Evolutionary conservation across 1,140 invertebrate genomes (phyloP).

Genomic region (Megathymus violae): DNA sequence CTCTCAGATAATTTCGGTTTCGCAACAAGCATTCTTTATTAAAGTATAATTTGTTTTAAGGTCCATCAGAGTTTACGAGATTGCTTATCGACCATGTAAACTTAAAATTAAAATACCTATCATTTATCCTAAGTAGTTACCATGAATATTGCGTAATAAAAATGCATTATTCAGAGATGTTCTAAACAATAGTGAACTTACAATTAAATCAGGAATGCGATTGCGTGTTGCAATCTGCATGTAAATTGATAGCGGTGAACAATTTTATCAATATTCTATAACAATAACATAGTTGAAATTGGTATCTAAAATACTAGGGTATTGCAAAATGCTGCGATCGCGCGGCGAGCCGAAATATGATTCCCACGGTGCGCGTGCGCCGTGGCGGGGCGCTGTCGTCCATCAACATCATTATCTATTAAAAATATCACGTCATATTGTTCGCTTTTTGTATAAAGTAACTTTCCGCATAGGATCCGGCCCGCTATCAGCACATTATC

Average conservation of each 20-base stretch:
- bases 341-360: conserved; percentile 48
- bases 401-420: conserved; percentile 81
- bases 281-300: conserved; percentile 46
- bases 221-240: conserved; percentile 32
- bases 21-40: conserved; percentile 36
- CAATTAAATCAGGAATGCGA: conserved; percentile 24
- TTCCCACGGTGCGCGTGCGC: conserved; percentile 73
- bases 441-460: conserved; percentile 78
- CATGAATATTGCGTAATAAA: conserved; percentile 3
- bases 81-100: conserved; percentile 2
- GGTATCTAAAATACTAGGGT: conserved; percentile 57
- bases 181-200: conserved; percentile 23
- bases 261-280: conserved; percentile 44
- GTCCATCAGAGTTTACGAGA: conserved; percentile 22
- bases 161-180: conserved; percentile 4
- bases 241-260: conserved; percentile 32
- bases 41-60: conserved; percentile 33
- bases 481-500: conserved; percentile 67
- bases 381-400: conserved; percentile 67
- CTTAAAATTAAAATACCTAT: neutral
- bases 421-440: conserved; percentile 82
- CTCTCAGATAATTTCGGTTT: conserved; percentile 57
- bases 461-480: conserved; percentile 56
- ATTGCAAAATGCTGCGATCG: conserved; percentile 68
- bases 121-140: neutral